Evolutionary conservation across 2,888 invertebrate species (phyloP).

Genomic region (Lissonota sp.): DNA sequence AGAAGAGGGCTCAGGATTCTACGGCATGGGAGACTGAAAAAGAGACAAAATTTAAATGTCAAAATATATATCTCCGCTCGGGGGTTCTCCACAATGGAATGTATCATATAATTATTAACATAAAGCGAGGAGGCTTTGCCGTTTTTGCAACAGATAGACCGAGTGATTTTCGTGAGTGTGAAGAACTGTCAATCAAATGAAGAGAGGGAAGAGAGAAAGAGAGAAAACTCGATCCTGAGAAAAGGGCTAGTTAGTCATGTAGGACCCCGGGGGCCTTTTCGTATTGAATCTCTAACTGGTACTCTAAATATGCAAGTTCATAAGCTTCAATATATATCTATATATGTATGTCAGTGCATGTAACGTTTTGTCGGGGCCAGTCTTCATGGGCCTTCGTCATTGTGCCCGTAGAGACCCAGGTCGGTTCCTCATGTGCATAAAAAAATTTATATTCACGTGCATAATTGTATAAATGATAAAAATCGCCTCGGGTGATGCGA

Average conservation of each 20-base stretch:
- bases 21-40: slow-evolving; percentile 19
- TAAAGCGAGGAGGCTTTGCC: slow-evolving; percentile 76
- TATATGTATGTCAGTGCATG: slow-evolving; percentile 65
- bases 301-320: slow-evolving; percentile 11
- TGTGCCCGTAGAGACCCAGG: slow-evolving; percentile 59
- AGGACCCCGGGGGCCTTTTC: slow-evolving; percentile 27
- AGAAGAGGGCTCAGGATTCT: slow-evolving; percentile 9
- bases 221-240: slow-evolving; percentile 77
- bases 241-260: slow-evolving; percentile 77
- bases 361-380: slow-evolving; percentile 70
- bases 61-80: slow-evolving; percentile 78
- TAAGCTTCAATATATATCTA: slow-evolving; percentile 8
- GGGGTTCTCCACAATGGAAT: slow-evolving; percentile 70
- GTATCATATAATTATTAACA: slow-evolving; percentile 82
- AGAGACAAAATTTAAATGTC: slow-evolving; percentile 79
- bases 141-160: slow-evolving; percentile 56
- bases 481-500: slow-evolving; percentile 7
- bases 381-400: slow-evolving; percentile 65
- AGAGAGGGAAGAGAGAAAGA: slow-evolving; percentile 37
- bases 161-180: slow-evolving; percentile 61
- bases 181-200: slow-evolving; percentile 79
- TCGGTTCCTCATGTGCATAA: slow-evolving; percentile 28
- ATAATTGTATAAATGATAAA: slow-evolving; percentile 28
- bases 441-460: slow-evolving; percentile 1
- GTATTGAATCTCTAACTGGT: slow-evolving; percentile 54